Evolutionary conservation across 2,888 invertebrate species (phyloP).

Genomic region (Lysandra bellargus): DNA sequence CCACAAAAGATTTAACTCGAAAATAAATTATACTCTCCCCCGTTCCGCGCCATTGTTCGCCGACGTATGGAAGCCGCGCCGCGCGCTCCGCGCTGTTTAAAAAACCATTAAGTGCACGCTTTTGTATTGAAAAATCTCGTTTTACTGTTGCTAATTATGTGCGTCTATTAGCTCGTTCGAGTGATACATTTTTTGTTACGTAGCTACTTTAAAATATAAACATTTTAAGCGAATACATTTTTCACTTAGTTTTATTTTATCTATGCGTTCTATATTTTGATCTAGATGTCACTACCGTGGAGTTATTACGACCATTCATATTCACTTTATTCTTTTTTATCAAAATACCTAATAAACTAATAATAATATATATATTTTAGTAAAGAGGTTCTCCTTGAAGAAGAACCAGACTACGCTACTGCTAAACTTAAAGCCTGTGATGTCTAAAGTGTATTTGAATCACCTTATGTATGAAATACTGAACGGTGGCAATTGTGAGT

Average conservation of each 20-base stretch:
- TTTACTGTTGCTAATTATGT: conserved; percentile 42
- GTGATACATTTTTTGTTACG: conserved; percentile 33
- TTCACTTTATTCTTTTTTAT: too few species aligned
- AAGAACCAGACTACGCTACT: too few species aligned
- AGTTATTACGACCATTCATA: too few species aligned
- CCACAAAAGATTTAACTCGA: conserved; percentile 82
- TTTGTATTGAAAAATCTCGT: conserved; percentile 59
- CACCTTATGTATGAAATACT: neutral
- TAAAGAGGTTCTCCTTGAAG: too few species aligned
- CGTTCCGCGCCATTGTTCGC: conserved; percentile 71
- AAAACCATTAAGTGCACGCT: conserved; percentile 79
- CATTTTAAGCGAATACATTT: neutral
- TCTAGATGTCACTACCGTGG: too few species aligned
- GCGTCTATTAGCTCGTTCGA: neutral
- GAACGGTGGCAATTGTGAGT: conserved; percentile 14
- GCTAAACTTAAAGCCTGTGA: neutral
- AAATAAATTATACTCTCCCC: conserved; percentile 80
- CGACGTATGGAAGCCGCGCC: conserved; percentile 74
- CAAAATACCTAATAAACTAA: too few species aligned
- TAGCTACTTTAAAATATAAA: neutral
- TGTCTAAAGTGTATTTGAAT: neutral
- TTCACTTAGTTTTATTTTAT: too few species aligned
- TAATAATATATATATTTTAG: too few species aligned
- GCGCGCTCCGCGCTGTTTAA: conserved; percentile 73
- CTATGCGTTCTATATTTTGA: too few species aligned